Evolutionary conservation across 2,797 vertebrate species (phyloP).

Genomic region (Urophycis tenuis): DNA sequence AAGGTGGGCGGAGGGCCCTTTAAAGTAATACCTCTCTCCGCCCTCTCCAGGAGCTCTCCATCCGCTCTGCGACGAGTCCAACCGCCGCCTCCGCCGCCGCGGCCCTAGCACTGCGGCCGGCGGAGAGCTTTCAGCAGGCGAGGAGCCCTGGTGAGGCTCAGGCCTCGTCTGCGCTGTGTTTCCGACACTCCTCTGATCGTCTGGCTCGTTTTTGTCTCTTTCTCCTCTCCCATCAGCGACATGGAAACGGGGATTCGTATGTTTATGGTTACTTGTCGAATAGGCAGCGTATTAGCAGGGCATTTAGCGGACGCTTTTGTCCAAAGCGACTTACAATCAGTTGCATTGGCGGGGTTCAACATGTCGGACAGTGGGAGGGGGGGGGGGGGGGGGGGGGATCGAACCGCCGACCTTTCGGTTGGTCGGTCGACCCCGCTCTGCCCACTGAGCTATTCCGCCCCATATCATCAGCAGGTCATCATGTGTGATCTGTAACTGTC

Average conservation of each 20-base stretch:
- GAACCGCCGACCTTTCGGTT: no score
- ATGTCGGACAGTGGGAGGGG: no score
- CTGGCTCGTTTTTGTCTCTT: neutral
- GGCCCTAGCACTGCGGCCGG: no score
- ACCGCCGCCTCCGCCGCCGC: no score
- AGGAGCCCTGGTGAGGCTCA: slow-evolving; percentile 15
- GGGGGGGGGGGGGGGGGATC: no score
- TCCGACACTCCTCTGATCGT: neutral
- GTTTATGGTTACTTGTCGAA: neutral
- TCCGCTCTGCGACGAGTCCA: slow-evolving; percentile 50
- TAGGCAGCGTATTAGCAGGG: neutral
- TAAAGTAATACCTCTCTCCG: slow-evolving; percentile 67
- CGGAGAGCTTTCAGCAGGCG: slow-evolving; percentile 24
- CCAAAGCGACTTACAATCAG: no score
- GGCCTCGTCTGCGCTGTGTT: neutral
- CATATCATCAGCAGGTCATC: no score
- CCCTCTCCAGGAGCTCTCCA: slow-evolving; percentile 60
- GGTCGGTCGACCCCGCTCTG: no score
- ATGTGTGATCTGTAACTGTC: no score
- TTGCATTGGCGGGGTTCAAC: no score
- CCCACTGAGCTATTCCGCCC: no score
- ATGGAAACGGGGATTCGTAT: neutral
- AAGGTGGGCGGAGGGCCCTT: slow-evolving; percentile 67
- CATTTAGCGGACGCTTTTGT: no score
- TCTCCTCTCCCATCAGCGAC: neutral